Conservation (phyloP, 1,140 invertebrate species). For the Bilobella aurantiaca region DNA sequence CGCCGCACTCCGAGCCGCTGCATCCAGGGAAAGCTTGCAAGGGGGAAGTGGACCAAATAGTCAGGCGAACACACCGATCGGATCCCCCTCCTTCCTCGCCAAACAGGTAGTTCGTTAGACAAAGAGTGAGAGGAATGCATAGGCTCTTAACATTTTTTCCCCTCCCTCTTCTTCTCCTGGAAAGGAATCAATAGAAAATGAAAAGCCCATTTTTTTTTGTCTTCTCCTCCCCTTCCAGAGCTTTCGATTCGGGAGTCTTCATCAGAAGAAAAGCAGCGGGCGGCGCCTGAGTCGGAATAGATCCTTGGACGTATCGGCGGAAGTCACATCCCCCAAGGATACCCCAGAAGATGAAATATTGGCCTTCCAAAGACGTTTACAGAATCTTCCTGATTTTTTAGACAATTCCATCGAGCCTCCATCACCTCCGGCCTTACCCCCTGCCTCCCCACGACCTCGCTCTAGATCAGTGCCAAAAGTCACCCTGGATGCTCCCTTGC, state of each 20-base stretch:
- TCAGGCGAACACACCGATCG: conserved; percentile 34
- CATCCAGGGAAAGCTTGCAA: conserved; percentile 38
- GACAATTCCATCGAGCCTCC: conserved; percentile 32
- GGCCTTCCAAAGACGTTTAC: conserved; percentile 46
- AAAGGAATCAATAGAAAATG: background rate
- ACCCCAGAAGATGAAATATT: conserved; percentile 45
- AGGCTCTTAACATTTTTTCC: background rate
- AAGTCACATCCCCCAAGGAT: conserved; percentile 34
- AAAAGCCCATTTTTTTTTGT: background rate
- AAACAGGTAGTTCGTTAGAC: conserved; percentile 33
- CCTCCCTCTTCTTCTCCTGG: background rate
- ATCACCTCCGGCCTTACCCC: conserved; percentile 36
- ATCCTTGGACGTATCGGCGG: conserved; percentile 31
- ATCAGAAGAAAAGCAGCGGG: conserved; percentile 26
- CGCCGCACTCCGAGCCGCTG: conserved; percentile 35
- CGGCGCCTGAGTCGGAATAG: conserved; percentile 31
- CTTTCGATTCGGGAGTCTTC: conserved; percentile 34
- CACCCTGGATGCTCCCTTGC: conserved; percentile 42
- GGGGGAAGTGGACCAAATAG: conserved; percentile 33
- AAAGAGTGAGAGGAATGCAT: conserved; percentile 1
- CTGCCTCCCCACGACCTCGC: conserved; percentile 40
- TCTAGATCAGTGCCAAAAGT: conserved; percentile 47
- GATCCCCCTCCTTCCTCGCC: conserved; percentile 34
- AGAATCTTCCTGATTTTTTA: conserved; percentile 45
- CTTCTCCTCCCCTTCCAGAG: conserved; percentile 19